These are phyloP conservation scores for Papilio gigon DNA, from an alignment of 2,888 invertebrate genomes.

Conservation along the genomic window DNA sequence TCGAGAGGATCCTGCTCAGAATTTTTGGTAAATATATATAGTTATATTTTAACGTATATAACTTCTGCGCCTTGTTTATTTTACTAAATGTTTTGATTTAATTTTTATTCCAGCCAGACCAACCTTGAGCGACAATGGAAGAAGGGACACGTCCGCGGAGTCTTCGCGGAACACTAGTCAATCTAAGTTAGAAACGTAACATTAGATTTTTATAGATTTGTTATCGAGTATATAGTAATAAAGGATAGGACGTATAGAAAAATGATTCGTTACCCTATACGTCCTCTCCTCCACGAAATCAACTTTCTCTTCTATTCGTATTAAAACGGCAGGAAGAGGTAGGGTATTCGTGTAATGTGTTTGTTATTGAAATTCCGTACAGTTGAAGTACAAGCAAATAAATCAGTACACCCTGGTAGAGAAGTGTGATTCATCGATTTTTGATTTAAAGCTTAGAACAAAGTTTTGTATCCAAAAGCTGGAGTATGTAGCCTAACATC, in stretches of 20 bases:
- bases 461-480: too few species aligned
- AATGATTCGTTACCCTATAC: neutral
- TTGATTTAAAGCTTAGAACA: too few species aligned
- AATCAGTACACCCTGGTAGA: too few species aligned
- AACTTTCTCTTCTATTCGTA: neutral
- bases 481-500: too few species aligned
- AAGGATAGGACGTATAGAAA: neutral
- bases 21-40: conserved; percentile 64
- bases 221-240: neutral
- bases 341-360: neutral
- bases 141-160: conserved; percentile 56
- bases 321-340: neutral
- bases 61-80: neutral
- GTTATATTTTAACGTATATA: too few species aligned
- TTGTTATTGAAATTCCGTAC: too few species aligned
- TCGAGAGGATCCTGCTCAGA: conserved; percentile 85
- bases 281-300: neutral
- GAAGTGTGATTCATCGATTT: too few species aligned
- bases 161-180: conserved; percentile 76
- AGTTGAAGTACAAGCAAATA: too few species aligned
- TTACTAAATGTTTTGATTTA: neutral
- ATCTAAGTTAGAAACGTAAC: conserved; percentile 73
- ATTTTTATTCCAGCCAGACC: conserved; percentile 64
- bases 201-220: conserved; percentile 29
- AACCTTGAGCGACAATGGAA: conserved; percentile 67